A percentile compares a stretch with the other conserved stretches of the same genome.
These are phyloP conservation scores for Mirounga angustirostris DNA, from an alignment of 2,113 vertebrate species.

Conservation along the genomic window DNA sequence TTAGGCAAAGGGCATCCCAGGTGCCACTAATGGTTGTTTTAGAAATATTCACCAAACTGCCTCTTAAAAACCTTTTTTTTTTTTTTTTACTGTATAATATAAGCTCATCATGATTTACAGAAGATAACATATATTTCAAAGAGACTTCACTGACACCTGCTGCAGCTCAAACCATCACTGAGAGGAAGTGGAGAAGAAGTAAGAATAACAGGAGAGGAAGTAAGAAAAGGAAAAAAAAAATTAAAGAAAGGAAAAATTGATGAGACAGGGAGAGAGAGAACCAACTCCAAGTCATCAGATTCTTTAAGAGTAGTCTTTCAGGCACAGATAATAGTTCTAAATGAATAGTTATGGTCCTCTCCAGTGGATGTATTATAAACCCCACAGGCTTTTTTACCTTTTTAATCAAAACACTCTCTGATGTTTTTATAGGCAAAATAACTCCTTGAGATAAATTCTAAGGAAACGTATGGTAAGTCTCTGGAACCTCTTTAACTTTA, in stretches of 20 bases:
- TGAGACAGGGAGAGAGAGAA: not conserved
- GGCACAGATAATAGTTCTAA: not conserved
- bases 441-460: not conserved
- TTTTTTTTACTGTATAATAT: not conserved
- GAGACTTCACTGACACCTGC: not conserved
- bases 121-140: slow-evolving; percentile 9
- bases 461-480: not conserved
- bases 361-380: not conserved
- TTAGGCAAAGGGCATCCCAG: not conserved
- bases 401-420: slow-evolving; percentile 13
- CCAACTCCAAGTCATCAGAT: not conserved
- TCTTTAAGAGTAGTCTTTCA: not conserved
- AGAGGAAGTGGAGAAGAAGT: not conserved
- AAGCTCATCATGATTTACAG: not conserved
- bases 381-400: not conserved
- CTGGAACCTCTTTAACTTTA: not conserved
- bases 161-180: not conserved
- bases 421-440: slow-evolving; percentile 1
- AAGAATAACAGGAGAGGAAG: not conserved
- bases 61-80: not conserved
- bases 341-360: not conserved
- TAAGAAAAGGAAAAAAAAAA: not conserved
- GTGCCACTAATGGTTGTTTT: not conserved
- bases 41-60: not conserved
- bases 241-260: not conserved